These are phyloP conservation scores for Cygnus atratus DNA, from an alignment of 2,113 vertebrate species.

Conservation along the genomic window DNA sequence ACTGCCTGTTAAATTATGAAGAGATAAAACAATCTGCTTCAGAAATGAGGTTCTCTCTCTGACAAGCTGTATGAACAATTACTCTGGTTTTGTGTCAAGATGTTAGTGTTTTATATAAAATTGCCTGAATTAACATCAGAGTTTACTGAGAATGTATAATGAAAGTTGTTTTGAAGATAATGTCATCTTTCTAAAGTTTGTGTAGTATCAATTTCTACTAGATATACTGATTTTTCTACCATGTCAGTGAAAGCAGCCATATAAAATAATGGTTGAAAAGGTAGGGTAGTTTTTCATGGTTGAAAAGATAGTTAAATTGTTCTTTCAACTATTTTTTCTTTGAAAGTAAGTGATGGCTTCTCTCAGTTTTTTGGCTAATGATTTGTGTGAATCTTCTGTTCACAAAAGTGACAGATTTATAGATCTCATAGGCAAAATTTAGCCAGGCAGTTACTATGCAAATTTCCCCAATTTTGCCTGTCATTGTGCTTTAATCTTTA, in stretches of 20 bases:
- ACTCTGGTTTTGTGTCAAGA: not conserved
- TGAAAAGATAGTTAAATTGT: not conserved
- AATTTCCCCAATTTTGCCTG: constrained; percentile 5
- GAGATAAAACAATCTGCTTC: not conserved
- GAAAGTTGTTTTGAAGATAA: not conserved
- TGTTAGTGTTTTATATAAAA: not conserved
- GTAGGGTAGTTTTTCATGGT: not conserved
- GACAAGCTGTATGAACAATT: not conserved
- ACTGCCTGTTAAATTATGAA: not conserved
- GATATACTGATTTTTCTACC: not conserved
- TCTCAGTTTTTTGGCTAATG: constrained; percentile 9
- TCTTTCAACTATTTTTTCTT: not conserved
- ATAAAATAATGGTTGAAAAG: not conserved
- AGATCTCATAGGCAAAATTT: not conserved
- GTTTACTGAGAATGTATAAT: not conserved
- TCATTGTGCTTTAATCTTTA: not conserved
- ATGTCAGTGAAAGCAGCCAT: not conserved
- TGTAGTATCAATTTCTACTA: not conserved
- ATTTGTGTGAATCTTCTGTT: not conserved
- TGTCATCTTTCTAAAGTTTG: not conserved
- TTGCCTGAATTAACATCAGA: not conserved
- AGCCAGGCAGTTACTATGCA: not conserved
- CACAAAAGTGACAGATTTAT: not conserved
- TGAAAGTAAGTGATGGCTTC: not conserved
- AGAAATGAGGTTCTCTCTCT: not conserved